Evolutionary conservation across 2,888 invertebrate species (phyloP).

Genomic region (Theretra japonica): DNA sequence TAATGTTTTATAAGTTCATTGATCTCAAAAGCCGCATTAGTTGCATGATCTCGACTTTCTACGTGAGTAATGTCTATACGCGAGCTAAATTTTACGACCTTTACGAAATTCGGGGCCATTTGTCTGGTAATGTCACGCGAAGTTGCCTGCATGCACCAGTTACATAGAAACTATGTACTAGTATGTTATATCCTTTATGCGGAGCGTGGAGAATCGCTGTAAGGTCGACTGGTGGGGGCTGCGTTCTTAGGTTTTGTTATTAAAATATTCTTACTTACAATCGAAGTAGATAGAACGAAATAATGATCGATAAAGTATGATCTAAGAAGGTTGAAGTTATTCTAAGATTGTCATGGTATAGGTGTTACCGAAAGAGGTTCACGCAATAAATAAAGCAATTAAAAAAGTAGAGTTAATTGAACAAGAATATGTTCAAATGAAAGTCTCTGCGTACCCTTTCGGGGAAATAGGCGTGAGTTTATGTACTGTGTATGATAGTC

Average conservation of each 20-base stretch:
- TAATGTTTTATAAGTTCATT: constrained; percentile 5
- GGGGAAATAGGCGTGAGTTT: no score
- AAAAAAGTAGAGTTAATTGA: no score
- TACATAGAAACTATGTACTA: neutral
- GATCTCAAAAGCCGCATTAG: constrained; percentile 6
- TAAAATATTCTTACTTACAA: neutral
- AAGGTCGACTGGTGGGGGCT: neutral
- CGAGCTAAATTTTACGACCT: constrained; percentile 14
- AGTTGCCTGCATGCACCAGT: neutral
- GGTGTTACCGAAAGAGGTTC: no score
- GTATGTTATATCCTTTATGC: neutral
- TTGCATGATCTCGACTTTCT: constrained; percentile 16
- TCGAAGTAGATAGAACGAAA: neutral
- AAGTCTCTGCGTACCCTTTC: no score
- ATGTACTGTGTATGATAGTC: no score
- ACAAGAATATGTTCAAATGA: no score
- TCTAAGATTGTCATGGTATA: no score
- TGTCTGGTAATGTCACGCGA: constrained; percentile 35
- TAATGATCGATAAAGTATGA: neutral
- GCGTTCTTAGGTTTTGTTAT: neutral
- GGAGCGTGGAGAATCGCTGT: neutral
- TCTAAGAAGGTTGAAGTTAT: no score
- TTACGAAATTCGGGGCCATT: constrained; percentile 7
- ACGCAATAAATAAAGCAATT: no score
- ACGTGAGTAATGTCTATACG: constrained; percentile 3